Conservation (phyloP, 1,140 invertebrate genomes). For the Drosophila azteca region DNA sequence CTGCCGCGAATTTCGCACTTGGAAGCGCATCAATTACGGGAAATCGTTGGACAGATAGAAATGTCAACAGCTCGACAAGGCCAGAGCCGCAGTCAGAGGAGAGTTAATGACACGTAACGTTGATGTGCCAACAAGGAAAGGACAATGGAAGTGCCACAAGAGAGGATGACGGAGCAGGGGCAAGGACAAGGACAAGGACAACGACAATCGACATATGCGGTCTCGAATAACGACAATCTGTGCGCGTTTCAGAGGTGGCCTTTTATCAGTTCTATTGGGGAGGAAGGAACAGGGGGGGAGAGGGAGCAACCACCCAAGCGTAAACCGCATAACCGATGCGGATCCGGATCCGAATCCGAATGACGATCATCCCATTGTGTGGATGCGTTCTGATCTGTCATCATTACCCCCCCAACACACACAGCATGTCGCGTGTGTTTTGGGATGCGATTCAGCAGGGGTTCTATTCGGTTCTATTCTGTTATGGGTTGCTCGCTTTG, state of each 20-base stretch:
- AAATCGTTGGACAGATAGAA: constrained; percentile 28
- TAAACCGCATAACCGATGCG: constrained; percentile 46
- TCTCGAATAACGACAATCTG: constrained; percentile 61
- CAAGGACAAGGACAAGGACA: constrained; percentile 37
- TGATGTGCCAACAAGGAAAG: constrained; percentile 48
- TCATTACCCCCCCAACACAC: constrained; percentile 34
- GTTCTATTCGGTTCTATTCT: too few relatives aligned
- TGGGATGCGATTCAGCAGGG: constrained; percentile 2
- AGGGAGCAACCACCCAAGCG: constrained; percentile 35
- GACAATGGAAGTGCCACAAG: constrained; percentile 40
- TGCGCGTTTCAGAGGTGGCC: constrained; percentile 23
- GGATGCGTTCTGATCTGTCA: constrained; percentile 41
- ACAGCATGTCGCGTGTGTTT: constrained; percentile 54
- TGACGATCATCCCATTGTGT: constrained; percentile 29
- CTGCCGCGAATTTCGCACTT: constrained; percentile 60
- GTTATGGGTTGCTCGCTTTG: constrained; percentile 34
- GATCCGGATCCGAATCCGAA: constrained; percentile 31
- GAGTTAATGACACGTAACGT: constrained; percentile 73
- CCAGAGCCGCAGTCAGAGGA: not conserved
- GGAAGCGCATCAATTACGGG: constrained; percentile 53
- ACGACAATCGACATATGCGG: constrained; percentile 52
- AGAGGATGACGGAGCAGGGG: not conserved
- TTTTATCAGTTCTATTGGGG: not conserved
- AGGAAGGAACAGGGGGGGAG: not conserved
- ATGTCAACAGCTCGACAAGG: constrained; percentile 49